Evolutionary conservation across 2,797 vertebrate genomes (phyloP).

Genomic region (Pseudocheirus occidentalis): DNA sequence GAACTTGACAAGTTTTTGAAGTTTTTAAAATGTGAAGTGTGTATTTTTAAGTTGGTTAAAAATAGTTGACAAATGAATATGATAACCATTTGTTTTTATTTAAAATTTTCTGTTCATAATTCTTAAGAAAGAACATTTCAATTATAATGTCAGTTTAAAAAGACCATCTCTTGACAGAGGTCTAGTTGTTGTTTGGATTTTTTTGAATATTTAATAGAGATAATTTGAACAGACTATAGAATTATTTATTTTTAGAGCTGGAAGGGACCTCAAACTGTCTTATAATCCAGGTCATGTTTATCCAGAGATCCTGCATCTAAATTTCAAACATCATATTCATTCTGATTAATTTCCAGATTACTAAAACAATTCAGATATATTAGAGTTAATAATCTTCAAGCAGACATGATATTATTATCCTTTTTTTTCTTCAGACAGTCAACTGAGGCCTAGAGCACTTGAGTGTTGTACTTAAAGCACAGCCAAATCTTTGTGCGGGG

Average conservation of each 20-base stretch:
- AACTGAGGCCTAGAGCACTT: neutral
- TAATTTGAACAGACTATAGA: neutral
- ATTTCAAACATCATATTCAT: neutral
- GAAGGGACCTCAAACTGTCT: neutral
- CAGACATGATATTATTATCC: neutral
- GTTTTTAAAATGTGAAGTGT: slow-evolving; percentile 18
- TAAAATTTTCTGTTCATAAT: neutral
- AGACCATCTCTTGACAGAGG: neutral
- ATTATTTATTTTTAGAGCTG: neutral
- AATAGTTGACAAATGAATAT: slow-evolving; percentile 22
- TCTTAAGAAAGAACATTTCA: neutral
- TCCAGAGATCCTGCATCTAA: neutral
- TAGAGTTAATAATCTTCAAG: neutral
- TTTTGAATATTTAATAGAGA: neutral
- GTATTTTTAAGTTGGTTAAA: slow-evolving; percentile 44
- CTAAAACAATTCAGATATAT: neutral
- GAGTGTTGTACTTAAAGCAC: neutral
- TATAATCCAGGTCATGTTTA: neutral
- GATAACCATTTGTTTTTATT: slow-evolving; percentile 11
- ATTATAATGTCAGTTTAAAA: neutral
- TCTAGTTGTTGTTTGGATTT: neutral
- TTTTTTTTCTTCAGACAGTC: slow-evolving; percentile 12
- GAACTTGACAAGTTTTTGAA: neutral
- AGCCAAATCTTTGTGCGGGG: neutral
- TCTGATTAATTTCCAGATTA: neutral